Evolutionary conservation across 2,797 vertebrate species (phyloP).

Genomic region (Xenentodon cancila): DNA sequence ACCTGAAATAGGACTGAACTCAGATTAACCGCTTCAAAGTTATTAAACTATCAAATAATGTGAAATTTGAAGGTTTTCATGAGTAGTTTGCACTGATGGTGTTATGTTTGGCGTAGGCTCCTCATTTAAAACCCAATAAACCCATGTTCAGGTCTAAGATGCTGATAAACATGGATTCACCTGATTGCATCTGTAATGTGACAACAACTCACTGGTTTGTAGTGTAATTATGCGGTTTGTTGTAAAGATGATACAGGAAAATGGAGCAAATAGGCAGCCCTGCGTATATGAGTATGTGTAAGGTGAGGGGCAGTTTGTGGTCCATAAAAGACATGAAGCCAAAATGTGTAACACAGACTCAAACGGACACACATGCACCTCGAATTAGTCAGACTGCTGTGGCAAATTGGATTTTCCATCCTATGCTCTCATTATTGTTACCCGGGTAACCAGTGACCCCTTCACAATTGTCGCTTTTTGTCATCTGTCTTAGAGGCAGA

Average conservation of each 20-base stretch:
- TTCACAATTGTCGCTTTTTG: slow-evolving; percentile 68
- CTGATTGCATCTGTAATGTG: not conserved
- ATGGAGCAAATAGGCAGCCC: not conserved
- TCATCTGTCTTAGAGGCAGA: slow-evolving; percentile 50
- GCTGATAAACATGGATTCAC: not conserved
- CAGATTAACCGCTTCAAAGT: not conserved
- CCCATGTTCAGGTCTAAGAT: not conserved
- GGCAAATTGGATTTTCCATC: slow-evolving; percentile 70
- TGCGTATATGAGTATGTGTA: slow-evolving; percentile 1
- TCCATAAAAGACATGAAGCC: slow-evolving; percentile 19
- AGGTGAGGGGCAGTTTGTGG: not conserved
- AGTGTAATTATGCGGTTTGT: not conserved
- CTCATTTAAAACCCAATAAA: slow-evolving; percentile 8
- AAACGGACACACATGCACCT: slow-evolving; percentile 38
- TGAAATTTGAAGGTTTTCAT: no score
- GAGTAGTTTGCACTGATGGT: no score
- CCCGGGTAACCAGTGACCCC: slow-evolving; percentile 73
- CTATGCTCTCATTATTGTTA: slow-evolving; percentile 77
- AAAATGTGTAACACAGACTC: slow-evolving; percentile 2
- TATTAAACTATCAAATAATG: no score
- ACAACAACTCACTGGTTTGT: not conserved
- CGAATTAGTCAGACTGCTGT: slow-evolving; percentile 53
- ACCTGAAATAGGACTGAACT: slow-evolving; percentile 12
- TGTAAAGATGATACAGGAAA: slow-evolving; percentile 4
- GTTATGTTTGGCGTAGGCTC: slow-evolving; percentile 3